A percentile compares a stretch with the other conserved stretches of the same genome.
Evolutionary conservation across 2,797 vertebrate genomes (phyloP).

Genomic region (Serranus cabrilla): DNA sequence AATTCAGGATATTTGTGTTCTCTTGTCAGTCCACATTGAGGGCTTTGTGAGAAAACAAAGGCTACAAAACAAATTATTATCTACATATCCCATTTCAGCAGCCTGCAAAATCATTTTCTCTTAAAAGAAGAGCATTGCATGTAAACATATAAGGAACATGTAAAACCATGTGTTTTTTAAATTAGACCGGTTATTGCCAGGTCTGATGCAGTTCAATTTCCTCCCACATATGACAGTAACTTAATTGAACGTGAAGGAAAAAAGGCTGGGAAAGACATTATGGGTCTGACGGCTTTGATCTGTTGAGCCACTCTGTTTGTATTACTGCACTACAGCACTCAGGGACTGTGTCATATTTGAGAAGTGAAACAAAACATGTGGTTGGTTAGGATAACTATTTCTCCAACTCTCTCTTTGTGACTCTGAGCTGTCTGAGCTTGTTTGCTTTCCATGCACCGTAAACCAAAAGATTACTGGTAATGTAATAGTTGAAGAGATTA

Average conservation of each 20-base stretch:
- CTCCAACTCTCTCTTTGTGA: slow-evolving; percentile 23
- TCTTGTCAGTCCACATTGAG: slow-evolving; percentile 15
- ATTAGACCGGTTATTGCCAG: slow-evolving; percentile 47
- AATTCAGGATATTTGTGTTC: slow-evolving; percentile 26
- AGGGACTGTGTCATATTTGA: slow-evolving; percentile 73
- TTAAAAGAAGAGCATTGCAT: slow-evolving; percentile 40
- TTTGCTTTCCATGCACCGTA: slow-evolving; percentile 46
- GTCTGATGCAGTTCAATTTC: slow-evolving; percentile 65
- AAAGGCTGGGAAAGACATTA: slow-evolving; percentile 79
- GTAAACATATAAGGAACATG: slow-evolving; percentile 54
- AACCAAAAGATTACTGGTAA: slow-evolving; percentile 55
- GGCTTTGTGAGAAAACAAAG: slow-evolving; percentile 22
- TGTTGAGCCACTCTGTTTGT: slow-evolving; percentile 66
- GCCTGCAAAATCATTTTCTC: slow-evolving; percentile 5
- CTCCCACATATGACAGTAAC: slow-evolving; percentile 70
- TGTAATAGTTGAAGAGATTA: slow-evolving; percentile 24
- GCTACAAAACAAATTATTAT: slow-evolving; percentile 7
- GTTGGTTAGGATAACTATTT: slow-evolving; percentile 55
- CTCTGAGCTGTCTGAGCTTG: slow-evolving; percentile 22
- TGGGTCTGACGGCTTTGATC: slow-evolving; percentile 75
- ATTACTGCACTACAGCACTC: slow-evolving; percentile 63
- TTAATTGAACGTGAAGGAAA: slow-evolving; percentile 74
- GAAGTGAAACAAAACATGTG: slow-evolving; percentile 78
- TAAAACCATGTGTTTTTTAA: slow-evolving; percentile 65
- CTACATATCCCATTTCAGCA: slow-evolving; percentile 18